phyloP scores from a whole-genome alignment of 2,888 invertebrate genomes.

The Lacanobia wlatinum region DNA sequence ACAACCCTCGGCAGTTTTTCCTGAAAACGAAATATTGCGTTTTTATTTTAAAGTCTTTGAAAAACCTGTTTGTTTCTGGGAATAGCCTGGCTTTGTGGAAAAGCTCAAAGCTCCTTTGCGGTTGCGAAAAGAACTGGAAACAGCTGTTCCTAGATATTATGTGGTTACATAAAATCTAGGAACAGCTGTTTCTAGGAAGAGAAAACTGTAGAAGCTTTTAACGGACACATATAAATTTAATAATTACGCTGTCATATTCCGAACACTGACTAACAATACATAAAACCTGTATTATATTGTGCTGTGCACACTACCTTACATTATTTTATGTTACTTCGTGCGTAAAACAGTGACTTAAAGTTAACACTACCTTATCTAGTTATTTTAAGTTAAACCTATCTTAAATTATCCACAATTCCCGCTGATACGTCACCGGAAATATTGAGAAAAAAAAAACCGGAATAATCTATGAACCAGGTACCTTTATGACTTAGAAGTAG shows the following conservation, averaged over 20 bases:
- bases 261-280: conserved; percentile 15
- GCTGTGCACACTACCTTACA: neutral
- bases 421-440: conserved; percentile 7
- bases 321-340: conserved; percentile 16
- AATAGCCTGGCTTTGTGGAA: too few relatives aligned
- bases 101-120: too few relatives aligned
- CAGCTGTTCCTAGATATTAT: too few relatives aligned
- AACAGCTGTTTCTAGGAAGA: neutral
- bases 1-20: neutral
- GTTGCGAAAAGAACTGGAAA: too few relatives aligned
- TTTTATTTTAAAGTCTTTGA: neutral
- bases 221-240: neutral
- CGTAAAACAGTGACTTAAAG: conserved; percentile 17
- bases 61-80: neutral
- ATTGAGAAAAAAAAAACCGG: neutral
- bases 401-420: conserved; percentile 11
- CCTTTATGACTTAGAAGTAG: conserved; percentile 46
- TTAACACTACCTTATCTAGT: conserved; percentile 26
- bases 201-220: neutral
- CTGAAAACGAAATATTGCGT: neutral
- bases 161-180: neutral
- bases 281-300: neutral
- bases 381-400: conserved; percentile 5
- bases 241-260: neutral
- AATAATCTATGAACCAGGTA: conserved; percentile 17